phyloP scores from a whole-genome alignment of 2,797 vertebrate genomes.

The Hyperoplus immaculatus region DNA sequence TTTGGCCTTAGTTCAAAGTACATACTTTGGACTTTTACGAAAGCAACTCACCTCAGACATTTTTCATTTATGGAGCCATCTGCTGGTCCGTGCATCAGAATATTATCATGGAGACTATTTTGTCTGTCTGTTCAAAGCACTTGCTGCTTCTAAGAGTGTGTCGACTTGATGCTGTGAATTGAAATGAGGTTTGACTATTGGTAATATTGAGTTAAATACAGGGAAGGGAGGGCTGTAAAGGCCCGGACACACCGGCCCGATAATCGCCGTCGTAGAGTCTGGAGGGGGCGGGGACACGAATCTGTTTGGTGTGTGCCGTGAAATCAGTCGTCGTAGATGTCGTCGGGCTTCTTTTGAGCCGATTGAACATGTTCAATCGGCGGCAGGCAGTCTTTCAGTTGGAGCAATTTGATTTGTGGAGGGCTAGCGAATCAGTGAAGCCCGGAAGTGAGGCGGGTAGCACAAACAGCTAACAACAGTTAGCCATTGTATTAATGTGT shows the following conservation, averaged over 20 bases:
- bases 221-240: conserved; percentile 45
- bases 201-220: conserved; percentile 63
- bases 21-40: conserved; percentile 47
- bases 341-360: no score
- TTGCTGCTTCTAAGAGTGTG: conserved; percentile 30
- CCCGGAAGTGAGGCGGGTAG: no score
- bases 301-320: no score
- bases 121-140: conserved; percentile 70
- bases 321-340: no score
- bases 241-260: not conserved
- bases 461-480: no score
- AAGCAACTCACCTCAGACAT: conserved; percentile 49
- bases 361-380: no score
- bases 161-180: conserved; percentile 64
- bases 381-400: no score
- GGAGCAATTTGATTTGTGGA: no score
- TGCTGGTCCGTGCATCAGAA: conserved; percentile 54
- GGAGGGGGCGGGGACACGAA: no score
- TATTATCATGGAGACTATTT: conserved; percentile 37
- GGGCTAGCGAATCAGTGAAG: no score
- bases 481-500: no score
- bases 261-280: no score
- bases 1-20: conserved; percentile 60
- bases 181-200: conserved; percentile 66
- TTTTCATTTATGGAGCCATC: conserved; percentile 67